Conservation (phyloP, 2,888 invertebrate genomes). For the Athalia rosae region DNA sequence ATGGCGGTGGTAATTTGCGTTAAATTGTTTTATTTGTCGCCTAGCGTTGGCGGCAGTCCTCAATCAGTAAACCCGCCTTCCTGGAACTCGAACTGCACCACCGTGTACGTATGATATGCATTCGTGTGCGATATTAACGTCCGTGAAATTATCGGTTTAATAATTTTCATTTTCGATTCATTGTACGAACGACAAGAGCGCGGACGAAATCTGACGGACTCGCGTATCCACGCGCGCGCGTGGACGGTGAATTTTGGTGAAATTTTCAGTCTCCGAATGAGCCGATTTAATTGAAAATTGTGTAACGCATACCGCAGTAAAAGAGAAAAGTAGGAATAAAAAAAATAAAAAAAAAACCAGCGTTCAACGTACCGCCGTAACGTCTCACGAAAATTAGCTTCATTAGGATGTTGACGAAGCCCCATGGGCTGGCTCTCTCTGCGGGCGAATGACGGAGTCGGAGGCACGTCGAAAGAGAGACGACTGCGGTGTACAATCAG, state of each 20-base stretch:
- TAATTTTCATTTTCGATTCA: too few species aligned
- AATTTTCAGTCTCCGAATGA: too few species aligned
- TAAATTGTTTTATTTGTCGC: conserved; percentile 63
- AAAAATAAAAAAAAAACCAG: conserved; percentile 8
- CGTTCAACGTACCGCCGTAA: not conserved
- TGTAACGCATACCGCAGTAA: not conserved
- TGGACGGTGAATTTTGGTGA: too few species aligned
- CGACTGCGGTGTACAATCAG: not conserved
- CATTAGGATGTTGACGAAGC: conserved; percentile 57
- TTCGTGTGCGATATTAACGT: too few species aligned
- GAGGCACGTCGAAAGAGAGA: conserved; percentile 1
- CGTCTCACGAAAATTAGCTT: conserved; percentile 60
- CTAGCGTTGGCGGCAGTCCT: conserved; percentile 47
- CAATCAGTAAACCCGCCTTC: conserved; percentile 39
- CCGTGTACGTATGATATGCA: not conserved
- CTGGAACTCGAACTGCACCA: conserved; percentile 3
- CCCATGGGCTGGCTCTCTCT: conserved; percentile 45
- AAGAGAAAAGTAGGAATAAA: conserved; percentile 1
- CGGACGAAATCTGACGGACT: too few species aligned
- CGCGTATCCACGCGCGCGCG: too few species aligned
- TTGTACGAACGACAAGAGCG: too few species aligned
- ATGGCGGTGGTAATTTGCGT: conserved; percentile 56
- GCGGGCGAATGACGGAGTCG: not conserved
- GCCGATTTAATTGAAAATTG: not conserved
- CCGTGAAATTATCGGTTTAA: too few species aligned